Evolutionary conservation across 2,888 invertebrate species (phyloP).

Genomic region (Lydus trimaculatus): DNA sequence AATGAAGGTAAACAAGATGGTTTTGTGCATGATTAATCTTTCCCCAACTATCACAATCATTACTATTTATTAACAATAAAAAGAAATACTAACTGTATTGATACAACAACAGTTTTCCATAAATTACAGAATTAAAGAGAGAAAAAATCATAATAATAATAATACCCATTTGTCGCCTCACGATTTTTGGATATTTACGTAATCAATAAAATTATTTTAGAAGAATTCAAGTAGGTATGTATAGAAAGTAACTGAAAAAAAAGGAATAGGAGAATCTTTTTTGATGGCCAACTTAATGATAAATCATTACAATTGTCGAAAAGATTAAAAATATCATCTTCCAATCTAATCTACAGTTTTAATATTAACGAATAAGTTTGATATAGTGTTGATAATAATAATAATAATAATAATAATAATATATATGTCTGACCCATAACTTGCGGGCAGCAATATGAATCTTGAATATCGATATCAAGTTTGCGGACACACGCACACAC

Average conservation of each 20-base stretch:
- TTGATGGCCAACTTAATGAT: neutral
- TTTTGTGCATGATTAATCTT: constrained; percentile 22
- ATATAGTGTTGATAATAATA: neutral
- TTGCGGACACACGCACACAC: neutral
- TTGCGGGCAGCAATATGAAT: constrained; percentile 2
- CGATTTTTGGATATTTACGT: neutral
- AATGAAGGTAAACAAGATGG: constrained; percentile 31
- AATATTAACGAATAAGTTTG: neutral
- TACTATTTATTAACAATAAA: constrained; percentile 16
- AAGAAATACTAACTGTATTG: neutral
- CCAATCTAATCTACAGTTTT: neutral
- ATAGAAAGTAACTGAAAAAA: neutral
- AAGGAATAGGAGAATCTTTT: neutral
- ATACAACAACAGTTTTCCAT: neutral
- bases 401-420: no score
- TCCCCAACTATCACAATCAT: constrained; percentile 11
- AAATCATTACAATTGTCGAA: neutral
- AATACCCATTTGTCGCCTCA: neutral
- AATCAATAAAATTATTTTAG: neutral
- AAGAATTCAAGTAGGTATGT: neutral
- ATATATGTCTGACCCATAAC: constrained; percentile 4
- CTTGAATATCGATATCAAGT: neutral
- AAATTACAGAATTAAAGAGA: neutral
- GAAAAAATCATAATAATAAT: neutral
- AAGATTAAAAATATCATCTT: neutral